Evolutionary conservation across 2,797 vertebrate species (phyloP).

Genomic region (Syngnathus rostellatus): DNA sequence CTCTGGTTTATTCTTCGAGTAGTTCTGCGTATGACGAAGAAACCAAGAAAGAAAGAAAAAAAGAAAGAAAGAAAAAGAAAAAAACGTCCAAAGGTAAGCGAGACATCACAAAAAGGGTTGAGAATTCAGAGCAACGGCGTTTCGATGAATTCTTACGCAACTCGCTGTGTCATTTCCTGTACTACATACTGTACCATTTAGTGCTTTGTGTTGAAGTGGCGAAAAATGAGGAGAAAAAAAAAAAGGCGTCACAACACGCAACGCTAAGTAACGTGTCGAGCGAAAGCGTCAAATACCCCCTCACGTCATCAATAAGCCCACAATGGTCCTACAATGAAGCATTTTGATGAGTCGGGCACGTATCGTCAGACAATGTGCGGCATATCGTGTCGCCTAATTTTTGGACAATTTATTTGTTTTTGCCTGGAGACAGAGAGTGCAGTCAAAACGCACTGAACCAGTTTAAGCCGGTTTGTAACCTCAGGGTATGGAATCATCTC

Average conservation of each 20-base stretch:
- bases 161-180: neutral
- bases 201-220: neutral
- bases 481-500: slow-evolving; percentile 82
- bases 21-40: neutral
- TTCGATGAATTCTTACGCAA: neutral
- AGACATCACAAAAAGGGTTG: neutral
- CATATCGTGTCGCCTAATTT: slow-evolving; percentile 61
- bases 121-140: neutral
- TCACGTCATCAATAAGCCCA: neutral
- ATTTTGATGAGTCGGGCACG: neutral
- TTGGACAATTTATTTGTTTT: slow-evolving; percentile 49
- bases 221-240: neutral
- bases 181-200: neutral
- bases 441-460: slow-evolving; percentile 70
- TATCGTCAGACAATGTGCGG: slow-evolving; percentile 13
- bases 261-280: neutral
- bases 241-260: neutral
- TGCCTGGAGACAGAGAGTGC: slow-evolving; percentile 71
- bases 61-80: neutral
- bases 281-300: too few relatives aligned
- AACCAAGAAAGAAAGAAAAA: too few relatives aligned
- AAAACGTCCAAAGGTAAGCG: neutral
- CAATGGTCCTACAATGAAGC: neutral
- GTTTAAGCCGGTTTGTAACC: slow-evolving; percentile 85
- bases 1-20: neutral